Percentiles rank a stretch among this genome's conserved stretches.
These are phyloP conservation scores for Congeria kusceri DNA, from an alignment of 2,888 invertebrate genomes.

Conservation along the genomic window DNA sequence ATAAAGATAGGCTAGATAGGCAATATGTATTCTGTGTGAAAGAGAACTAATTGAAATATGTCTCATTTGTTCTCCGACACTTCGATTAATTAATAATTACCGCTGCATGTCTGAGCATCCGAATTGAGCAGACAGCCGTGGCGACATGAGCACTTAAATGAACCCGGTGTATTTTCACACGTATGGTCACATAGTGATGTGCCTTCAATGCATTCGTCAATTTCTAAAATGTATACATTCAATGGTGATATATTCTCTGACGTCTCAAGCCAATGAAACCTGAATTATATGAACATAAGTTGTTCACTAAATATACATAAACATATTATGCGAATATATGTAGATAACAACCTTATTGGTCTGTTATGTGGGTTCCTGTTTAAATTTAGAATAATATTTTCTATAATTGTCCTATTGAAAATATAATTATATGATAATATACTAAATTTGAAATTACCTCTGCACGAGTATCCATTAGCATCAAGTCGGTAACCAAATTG, in stretches of 20 bases:
- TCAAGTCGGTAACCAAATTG: not conserved
- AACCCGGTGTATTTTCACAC: conserved; percentile 33
- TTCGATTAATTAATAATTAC: not conserved
- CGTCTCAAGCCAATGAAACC: no score
- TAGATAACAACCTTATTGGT: no score
- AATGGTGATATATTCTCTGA: no score
- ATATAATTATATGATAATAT: no score
- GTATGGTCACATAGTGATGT: conserved; percentile 19
- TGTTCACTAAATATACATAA: not conserved
- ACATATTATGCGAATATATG: not conserved
- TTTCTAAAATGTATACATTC: conserved; percentile 17
- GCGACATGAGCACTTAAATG: conserved; percentile 26
- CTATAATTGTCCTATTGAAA: no score
- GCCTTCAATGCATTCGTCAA: conserved; percentile 23
- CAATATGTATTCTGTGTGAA: no score
- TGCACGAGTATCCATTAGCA: conserved; percentile 8
- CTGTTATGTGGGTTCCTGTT: no score
- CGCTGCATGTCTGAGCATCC: conserved; percentile 14
- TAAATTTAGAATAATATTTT: no score
- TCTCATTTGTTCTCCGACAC: no score
- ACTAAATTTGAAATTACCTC: conserved; percentile 10
- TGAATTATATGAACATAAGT: not conserved
- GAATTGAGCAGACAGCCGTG: conserved; percentile 9
- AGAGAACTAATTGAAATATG: no score
- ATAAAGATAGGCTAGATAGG: no score